Percentiles rank a stretch among this genome's conserved stretches.
These are phyloP conservation scores for Trachelus stipa DNA, from an alignment of 2,888 invertebrate genomes.

Conservation along the genomic window DNA sequence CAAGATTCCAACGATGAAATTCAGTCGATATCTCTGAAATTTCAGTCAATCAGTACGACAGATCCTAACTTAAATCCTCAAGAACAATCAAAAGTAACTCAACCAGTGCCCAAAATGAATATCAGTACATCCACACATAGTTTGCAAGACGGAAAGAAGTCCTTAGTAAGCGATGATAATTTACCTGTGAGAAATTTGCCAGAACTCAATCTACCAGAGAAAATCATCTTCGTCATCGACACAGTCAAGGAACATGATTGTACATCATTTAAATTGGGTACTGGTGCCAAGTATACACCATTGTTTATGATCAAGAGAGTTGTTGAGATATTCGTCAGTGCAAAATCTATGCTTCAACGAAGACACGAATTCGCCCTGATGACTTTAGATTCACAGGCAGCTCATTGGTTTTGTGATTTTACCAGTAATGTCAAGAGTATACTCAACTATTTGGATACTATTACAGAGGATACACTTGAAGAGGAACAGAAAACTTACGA, in stretches of 20 bases:
- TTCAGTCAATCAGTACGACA: conserved; percentile 31
- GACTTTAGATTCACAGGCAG: conserved; percentile 69
- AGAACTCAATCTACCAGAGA: conserved; percentile 70
- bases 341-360: conserved; percentile 73
- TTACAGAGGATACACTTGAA: conserved; percentile 65
- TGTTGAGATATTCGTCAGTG: conserved; percentile 73
- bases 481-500: conserved; percentile 70
- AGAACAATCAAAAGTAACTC: conserved; percentile 15
- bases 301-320: conserved; percentile 75
- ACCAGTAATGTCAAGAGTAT: conserved; percentile 73
- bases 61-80: conserved; percentile 30
- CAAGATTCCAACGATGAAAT: conserved; percentile 39
- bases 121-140: background rate
- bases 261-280: conserved; percentile 69
- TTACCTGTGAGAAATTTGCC: conserved; percentile 30
- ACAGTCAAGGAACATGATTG: conserved; percentile 71
- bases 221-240: conserved; percentile 75
- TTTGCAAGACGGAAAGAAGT: background rate
- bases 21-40: conserved; percentile 30
- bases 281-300: conserved; percentile 71
- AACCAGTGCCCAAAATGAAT: conserved; percentile 7
- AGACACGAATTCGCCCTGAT: conserved; percentile 76
- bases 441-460: conserved; percentile 70
- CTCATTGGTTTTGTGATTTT: conserved; percentile 73
- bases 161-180: conserved; percentile 12